Percentiles rank a stretch among this genome's conserved stretches.
phyloP scores from a whole-genome alignment of 2,797 vertebrate species.

The Sebastes itinus region DNA sequence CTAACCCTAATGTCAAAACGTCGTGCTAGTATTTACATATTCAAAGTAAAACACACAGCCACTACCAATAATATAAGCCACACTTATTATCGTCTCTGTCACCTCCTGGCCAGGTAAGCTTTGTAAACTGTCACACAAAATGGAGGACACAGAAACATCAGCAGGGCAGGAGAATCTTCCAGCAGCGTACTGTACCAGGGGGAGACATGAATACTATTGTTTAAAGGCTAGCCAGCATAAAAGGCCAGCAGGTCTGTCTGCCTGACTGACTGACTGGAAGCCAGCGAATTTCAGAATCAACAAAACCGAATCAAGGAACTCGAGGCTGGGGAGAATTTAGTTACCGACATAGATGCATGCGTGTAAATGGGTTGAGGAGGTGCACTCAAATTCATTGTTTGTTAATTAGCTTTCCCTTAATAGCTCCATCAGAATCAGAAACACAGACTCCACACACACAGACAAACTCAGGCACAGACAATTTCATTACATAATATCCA shows the following conservation, averaged over 20 bases:
- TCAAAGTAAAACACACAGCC: constrained; percentile 33
- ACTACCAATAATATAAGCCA: background rate
- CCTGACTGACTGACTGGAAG: constrained; percentile 17
- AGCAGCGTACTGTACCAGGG: constrained; percentile 51
- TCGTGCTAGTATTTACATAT: constrained; percentile 35
- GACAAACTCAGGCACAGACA: constrained; percentile 1
- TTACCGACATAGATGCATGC: background rate
- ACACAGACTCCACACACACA: constrained; percentile 11
- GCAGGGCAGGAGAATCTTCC: constrained; percentile 72
- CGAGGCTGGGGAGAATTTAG: constrained; percentile 4
- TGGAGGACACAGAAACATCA: constrained; percentile 62
- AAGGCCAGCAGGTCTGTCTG: constrained; percentile 60
- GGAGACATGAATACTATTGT: constrained; percentile 67
- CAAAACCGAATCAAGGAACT: constrained; percentile 51
- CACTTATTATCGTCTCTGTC: constrained; percentile 5
- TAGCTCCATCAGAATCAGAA: constrained; percentile 12
- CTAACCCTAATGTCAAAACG: background rate
- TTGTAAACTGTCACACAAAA: constrained; percentile 56
- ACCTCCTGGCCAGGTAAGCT: constrained; percentile 37
- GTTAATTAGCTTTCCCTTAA: constrained; percentile 33
- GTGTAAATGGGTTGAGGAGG: constrained; percentile 12
- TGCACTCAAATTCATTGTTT: constrained; percentile 39
- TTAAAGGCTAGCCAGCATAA: constrained; percentile 52
- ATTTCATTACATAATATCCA: constrained; percentile 51
- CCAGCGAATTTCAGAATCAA: constrained; percentile 36